Evolutionary conservation across 1,140 invertebrate genomes (phyloP).

Genomic region (Anthonomus grandis): DNA sequence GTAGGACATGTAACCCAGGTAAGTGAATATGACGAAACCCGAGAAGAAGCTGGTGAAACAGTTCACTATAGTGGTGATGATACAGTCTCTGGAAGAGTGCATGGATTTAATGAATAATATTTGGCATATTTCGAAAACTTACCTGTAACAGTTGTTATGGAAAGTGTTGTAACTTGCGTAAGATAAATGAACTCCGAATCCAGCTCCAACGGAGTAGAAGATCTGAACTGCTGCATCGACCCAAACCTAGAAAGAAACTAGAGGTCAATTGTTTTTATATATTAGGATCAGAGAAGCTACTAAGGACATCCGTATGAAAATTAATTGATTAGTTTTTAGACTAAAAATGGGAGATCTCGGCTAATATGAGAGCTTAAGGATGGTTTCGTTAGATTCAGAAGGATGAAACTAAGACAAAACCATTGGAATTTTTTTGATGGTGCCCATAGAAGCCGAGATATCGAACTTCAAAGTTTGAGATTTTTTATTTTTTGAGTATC

Average conservation of each 20-base stretch:
- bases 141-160: slow-evolving; percentile 77
- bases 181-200: slow-evolving; percentile 89
- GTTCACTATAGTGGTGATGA: slow-evolving; percentile 89
- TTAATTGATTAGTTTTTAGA: too few relatives aligned
- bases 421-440: too few relatives aligned
- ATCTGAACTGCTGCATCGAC: slow-evolving; percentile 93
- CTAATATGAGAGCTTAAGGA: too few relatives aligned
- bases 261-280: too few relatives aligned
- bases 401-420: too few relatives aligned
- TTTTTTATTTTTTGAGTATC: too few relatives aligned
- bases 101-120: neutral
- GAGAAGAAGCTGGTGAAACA: slow-evolving; percentile 91
- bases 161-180: slow-evolving; percentile 93
- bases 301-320: too few relatives aligned
- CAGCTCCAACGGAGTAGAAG: slow-evolving; percentile 91
- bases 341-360: too few relatives aligned
- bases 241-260: slow-evolving; percentile 78
- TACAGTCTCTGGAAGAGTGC: slow-evolving; percentile 72
- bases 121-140: slow-evolving; percentile 17
- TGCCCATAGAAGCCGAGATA: too few relatives aligned
- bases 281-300: too few relatives aligned
- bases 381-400: too few relatives aligned
- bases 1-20: slow-evolving; percentile 87
- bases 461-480: too few relatives aligned
- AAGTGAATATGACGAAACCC: slow-evolving; percentile 95